Evolutionary conservation across 1,140 invertebrate genomes (phyloP).

Genomic region (Sarcophaga peregrina): DNA sequence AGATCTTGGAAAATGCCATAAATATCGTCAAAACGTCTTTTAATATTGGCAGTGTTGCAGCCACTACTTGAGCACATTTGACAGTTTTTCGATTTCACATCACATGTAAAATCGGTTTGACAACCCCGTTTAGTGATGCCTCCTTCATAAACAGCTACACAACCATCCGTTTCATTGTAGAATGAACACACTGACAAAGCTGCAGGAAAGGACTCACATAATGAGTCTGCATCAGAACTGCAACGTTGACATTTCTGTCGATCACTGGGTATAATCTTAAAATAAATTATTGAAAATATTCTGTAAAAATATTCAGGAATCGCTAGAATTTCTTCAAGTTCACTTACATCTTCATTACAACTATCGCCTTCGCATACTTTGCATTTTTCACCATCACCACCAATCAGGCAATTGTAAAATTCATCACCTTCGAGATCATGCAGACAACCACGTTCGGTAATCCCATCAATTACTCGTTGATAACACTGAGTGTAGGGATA

Average conservation of each 20-base stretch:
- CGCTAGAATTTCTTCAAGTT: too few species aligned
- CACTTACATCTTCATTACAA: constrained; percentile 52
- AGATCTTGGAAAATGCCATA: constrained; percentile 46
- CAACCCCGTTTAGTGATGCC: constrained; percentile 53
- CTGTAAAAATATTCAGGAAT: not conserved
- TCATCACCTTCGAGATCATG: constrained; percentile 49
- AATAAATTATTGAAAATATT: not conserved
- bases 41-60: constrained; percentile 58
- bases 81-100: constrained; percentile 50
- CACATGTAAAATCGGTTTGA: constrained; percentile 52
- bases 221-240: constrained; percentile 46
- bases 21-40: constrained; percentile 42
- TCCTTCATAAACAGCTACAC: constrained; percentile 48
- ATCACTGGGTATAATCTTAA: constrained; percentile 48
- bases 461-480: constrained; percentile 45
- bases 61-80: constrained; percentile 49
- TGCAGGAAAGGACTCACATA: constrained; percentile 50
- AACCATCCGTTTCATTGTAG: constrained; percentile 52
- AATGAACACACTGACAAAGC: constrained; percentile 50
- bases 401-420: constrained; percentile 54
- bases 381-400: constrained; percentile 47
- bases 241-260: constrained; percentile 57
- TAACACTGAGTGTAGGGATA: constrained; percentile 57
- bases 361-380: constrained; percentile 50
- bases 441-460: constrained; percentile 54